phyloP scores from a whole-genome alignment of 2,797 vertebrate genomes.

The Erethizon dorsatum region DNA sequence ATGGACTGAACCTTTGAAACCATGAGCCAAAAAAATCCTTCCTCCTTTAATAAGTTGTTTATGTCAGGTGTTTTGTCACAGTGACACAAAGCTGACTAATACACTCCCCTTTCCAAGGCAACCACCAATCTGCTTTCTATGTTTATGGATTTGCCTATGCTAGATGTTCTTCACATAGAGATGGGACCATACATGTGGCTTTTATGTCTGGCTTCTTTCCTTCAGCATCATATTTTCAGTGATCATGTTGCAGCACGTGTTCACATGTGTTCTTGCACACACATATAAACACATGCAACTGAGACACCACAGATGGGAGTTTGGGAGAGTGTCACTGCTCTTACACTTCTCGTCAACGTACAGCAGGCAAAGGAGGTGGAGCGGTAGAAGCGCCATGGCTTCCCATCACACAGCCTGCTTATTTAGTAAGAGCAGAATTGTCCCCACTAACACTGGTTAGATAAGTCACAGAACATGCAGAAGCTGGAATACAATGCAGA shows the following conservation, averaged over 20 bases:
- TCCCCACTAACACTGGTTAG: too few species aligned
- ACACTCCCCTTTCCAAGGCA: neutral
- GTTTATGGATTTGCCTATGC: too few species aligned
- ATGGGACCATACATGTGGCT: neutral
- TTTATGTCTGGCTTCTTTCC: neutral
- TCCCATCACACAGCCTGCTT: neutral
- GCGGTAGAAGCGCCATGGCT: too few species aligned
- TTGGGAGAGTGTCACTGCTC: neutral
- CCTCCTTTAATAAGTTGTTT: neutral
- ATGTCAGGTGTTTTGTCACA: neutral
- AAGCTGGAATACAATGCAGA: too few species aligned
- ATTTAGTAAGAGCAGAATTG: neutral
- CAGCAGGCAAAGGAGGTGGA: too few species aligned
- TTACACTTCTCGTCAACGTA: fast-evolving
- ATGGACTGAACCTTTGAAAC: neutral
- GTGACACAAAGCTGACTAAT: neutral
- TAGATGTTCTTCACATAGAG: neutral
- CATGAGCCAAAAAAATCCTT: neutral
- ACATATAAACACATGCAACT: neutral
- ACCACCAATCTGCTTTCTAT: neutral
- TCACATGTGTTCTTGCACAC: neutral
- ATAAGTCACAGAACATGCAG: neutral
- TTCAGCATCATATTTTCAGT: neutral
- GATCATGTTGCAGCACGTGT: fast-evolving
- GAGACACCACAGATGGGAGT: neutral